Evolutionary conservation across 2,888 invertebrate genomes (phyloP).

Genomic region (Habroteleia sp.): DNA sequence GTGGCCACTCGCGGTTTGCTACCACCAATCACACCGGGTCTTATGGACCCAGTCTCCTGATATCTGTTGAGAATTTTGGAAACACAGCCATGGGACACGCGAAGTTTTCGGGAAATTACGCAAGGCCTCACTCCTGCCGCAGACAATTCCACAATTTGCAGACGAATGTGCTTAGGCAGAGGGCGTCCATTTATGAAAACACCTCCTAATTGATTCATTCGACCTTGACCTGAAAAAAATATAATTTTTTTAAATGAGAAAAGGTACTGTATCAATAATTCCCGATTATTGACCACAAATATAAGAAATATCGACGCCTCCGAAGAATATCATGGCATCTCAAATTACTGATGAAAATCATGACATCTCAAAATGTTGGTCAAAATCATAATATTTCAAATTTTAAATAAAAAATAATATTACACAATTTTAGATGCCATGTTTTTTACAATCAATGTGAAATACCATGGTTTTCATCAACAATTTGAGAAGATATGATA

Average conservation of each 20-base stretch:
- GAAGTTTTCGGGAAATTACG: slow-evolving; percentile 93
- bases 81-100: slow-evolving; percentile 98
- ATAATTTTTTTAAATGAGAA: background rate
- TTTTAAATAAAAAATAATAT: background rate
- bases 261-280: no score
- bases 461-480: no score
- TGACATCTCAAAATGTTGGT: no score
- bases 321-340: no score
- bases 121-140: slow-evolving; percentile 97
- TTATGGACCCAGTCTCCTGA: slow-evolving; percentile 93
- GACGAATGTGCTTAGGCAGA: slow-evolving; percentile 95
- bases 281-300: no score
- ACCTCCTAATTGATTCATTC: slow-evolving; percentile 98
- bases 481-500: no score
- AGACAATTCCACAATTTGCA: slow-evolving; percentile 98
- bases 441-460: no score
- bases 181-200: slow-evolving; percentile 99
- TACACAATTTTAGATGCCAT: no score
- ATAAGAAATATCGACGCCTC: no score
- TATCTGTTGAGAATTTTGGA: slow-evolving; percentile 97
- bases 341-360: no score
- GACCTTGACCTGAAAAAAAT: slow-evolving; percentile 90
- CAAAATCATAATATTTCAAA: no score
- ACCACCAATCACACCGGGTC: slow-evolving; percentile 92
- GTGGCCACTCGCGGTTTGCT: slow-evolving; percentile 90